These are phyloP conservation scores for Macropodus opercularis DNA, from an alignment of 2,797 vertebrate genomes.

Conservation along the genomic window DNA sequence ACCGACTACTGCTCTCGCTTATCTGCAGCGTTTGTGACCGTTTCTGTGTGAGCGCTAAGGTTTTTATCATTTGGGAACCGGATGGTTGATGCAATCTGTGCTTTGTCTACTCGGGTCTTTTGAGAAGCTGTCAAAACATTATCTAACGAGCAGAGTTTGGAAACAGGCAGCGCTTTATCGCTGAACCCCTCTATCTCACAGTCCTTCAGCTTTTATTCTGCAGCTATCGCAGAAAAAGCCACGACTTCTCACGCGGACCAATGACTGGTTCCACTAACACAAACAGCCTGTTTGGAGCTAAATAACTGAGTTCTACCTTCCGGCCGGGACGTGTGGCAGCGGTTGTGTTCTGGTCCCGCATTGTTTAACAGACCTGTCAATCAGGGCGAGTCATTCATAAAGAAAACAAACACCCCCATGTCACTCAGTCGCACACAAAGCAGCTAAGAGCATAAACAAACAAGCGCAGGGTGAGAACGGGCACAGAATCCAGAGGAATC, in stretches of 20 bases:
- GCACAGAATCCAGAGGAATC: constrained; percentile 79
- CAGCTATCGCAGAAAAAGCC: too few relatives aligned
- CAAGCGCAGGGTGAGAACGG: constrained; percentile 72
- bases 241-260: background rate
- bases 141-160: constrained; percentile 9
- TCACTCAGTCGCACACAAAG: constrained; percentile 67
- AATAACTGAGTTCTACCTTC: too few relatives aligned
- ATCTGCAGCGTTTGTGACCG: constrained; percentile 41
- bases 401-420: constrained; percentile 73
- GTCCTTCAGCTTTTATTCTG: background rate
- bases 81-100: constrained; percentile 44
- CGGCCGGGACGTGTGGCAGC: constrained; percentile 28
- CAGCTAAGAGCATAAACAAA: constrained; percentile 74
- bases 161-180: constrained; percentile 25
- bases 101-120: constrained; percentile 22
- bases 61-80: constrained; percentile 2
- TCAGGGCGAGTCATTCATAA: constrained; percentile 74
- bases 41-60: constrained; percentile 15
- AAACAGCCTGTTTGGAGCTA: constrained; percentile 8
- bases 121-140: constrained; percentile 31
- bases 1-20: constrained; percentile 42
- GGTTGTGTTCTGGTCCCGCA: constrained; percentile 55
- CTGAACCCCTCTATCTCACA: background rate
- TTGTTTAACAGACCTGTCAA: constrained; percentile 72
- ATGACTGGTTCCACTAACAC: constrained; percentile 3